Conservation (phyloP, 2,888 invertebrate species). For the Eupelmus urozonus region DNA sequence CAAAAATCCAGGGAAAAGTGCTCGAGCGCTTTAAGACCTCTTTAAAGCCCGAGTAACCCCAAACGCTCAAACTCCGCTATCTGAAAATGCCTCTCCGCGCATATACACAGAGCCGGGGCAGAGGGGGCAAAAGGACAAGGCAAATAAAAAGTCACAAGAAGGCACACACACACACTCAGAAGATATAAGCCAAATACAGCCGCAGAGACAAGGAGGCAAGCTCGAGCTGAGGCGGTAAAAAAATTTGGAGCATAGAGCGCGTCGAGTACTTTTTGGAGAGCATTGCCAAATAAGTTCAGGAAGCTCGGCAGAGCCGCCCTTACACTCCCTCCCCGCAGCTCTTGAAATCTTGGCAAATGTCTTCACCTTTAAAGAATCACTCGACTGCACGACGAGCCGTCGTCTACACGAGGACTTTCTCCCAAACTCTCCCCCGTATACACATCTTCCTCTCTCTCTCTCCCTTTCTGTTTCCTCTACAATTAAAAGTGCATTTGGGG, state of each 20-base stretch:
- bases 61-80: conserved; percentile 12
- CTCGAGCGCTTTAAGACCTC: conserved; percentile 24
- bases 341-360: conserved; percentile 60
- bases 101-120: no score
- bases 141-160: conserved; percentile 1
- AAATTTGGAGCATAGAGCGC: conserved; percentile 48
- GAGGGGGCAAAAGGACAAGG: conserved; percentile 4
- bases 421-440: no score
- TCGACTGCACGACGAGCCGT: conserved; percentile 51
- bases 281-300: conserved; percentile 59
- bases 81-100: conserved; percentile 22
- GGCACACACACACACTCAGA: neutral
- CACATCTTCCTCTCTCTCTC: neutral
- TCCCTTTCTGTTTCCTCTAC: conserved; percentile 39
- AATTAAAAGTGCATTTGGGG: conserved; percentile 65
- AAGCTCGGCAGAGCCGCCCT: conserved; percentile 21
- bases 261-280: conserved; percentile 50
- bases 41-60: conserved; percentile 38
- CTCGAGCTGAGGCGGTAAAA: conserved; percentile 21
- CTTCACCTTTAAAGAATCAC: conserved; percentile 61
- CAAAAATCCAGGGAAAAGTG: conserved; percentile 40
- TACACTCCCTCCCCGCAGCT: neutral
- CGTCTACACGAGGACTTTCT: conserved; percentile 51
- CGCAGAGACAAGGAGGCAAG: conserved; percentile 18
- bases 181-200: conserved; percentile 49